Conservation (phyloP, 1,140 invertebrate genomes). For the Thaumatotibia leucotreta region DNA sequence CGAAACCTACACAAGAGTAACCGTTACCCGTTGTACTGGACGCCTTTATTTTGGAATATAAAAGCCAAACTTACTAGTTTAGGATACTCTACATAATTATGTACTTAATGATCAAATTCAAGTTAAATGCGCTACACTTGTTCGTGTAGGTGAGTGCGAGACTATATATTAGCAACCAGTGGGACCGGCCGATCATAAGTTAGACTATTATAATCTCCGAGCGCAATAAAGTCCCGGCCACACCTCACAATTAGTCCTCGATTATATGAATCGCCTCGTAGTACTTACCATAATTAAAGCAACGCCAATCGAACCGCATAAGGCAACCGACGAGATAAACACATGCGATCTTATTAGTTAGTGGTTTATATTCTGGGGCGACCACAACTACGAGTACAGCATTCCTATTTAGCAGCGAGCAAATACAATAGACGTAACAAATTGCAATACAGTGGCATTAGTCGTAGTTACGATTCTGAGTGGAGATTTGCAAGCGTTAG, state of each 20-base stretch:
- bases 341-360: constrained; percentile 1
- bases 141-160: neutral
- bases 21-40: no score
- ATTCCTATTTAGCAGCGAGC: constrained; percentile 21
- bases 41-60: no score
- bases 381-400: neutral
- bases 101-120: no score
- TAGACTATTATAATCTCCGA: constrained; percentile 43
- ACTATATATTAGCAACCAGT: constrained; percentile 9
- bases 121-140: neutral
- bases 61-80: no score
- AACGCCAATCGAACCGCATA: constrained; percentile 36
- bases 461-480: constrained; percentile 45
- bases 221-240: constrained; percentile 46
- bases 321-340: constrained; percentile 45
- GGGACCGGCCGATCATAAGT: neutral
- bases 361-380: constrained; percentile 4
- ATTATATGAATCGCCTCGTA: constrained; percentile 43
- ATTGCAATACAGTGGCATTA: constrained; percentile 39
- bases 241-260: constrained; percentile 59
- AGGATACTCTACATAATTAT: no score
- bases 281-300: constrained; percentile 40
- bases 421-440: constrained; percentile 32
- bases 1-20: no score
- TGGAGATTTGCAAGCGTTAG: constrained; percentile 63